Evolutionary conservation across 2,888 invertebrate species (phyloP), one percentile per base, ranked within the genome.

Genomic region (Rotaria macrura): DNA sequence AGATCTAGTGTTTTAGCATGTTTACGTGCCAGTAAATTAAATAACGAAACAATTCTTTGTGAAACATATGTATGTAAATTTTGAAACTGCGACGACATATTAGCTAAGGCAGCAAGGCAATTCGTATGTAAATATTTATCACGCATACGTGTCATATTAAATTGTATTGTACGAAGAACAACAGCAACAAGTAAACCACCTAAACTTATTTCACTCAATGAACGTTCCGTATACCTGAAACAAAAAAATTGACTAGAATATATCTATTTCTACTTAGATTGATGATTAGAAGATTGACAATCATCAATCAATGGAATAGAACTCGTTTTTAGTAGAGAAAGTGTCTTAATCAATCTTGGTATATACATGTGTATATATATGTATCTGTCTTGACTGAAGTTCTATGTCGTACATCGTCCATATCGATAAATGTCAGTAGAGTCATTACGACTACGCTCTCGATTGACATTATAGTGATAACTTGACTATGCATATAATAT

Each of bases 61-160:
- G 97, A 95, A 17, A 97, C 98, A 90, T 97, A 96, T 0, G 97
- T 96, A 91, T 97, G 96, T 38, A 99, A 92, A 86, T 95, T 93
- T 89, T 95, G 93, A 91, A 98, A 98, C 92, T 94, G 92, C 89
- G 94, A 94, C 57, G 97, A 97, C 98, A 99, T 98, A 89, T 99
- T 99, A 29, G 99, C 98, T 88, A 99, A 93, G 12, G 98, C 97
- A 4, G 99, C 99, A 87, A 99, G 92, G 90, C 98, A 98, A 92
- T 99, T 99, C 6, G 97, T 98, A 91, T 99, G 99, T 34, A 99
- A 93, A 91, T 99, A 99, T 91, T 97, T 96, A 90, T 97, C 97
- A 88, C 96, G 93, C 92, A 96, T 96, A 90, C 96, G 94, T 87
- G 96, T 93, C 94, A 98, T 96, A 90, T 99, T 99, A 92, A 95